phyloP scores from a whole-genome alignment of 1,140 invertebrate species.

The Cyclina sinensis region DNA sequence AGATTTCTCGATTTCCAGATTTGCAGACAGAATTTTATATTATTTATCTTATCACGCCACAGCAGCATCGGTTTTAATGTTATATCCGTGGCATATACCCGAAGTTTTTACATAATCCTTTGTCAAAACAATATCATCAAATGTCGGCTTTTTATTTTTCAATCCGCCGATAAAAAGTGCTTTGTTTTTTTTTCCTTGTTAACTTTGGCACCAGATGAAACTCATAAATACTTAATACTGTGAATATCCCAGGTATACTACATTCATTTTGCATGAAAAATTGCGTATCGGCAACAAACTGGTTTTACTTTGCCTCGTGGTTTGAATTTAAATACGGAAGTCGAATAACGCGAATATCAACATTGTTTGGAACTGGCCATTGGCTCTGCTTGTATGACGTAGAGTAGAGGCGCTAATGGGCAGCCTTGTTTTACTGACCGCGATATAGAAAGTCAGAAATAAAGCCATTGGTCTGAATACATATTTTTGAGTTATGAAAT shows the following conservation, averaged over 20 bases:
- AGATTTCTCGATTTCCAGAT: neutral
- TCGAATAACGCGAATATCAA: neutral
- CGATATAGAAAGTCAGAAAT: neutral
- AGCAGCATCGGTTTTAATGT: neutral
- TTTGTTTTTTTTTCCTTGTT: neutral
- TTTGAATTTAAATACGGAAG: neutral
- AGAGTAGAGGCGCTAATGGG: neutral
- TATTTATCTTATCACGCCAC: neutral
- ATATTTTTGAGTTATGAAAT: neutral
- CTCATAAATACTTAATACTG: too few relatives aligned
- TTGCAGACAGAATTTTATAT: neutral
- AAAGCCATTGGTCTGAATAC: neutral
- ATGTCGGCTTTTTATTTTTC: neutral
- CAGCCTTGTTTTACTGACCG: neutral
- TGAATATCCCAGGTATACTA: too few relatives aligned
- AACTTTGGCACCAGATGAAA: too few relatives aligned
- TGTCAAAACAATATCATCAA: neutral
- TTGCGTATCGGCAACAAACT: neutral
- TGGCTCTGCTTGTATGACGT: neutral
- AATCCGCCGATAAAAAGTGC: neutral
- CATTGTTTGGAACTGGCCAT: neutral
- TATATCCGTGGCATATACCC: neutral
- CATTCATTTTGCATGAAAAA: too few relatives aligned
- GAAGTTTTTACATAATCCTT: neutral
- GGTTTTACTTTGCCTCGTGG: neutral